Evolutionary conservation across 2,888 invertebrate genomes (phyloP).

Genomic region (Coecobrya sp.): DNA sequence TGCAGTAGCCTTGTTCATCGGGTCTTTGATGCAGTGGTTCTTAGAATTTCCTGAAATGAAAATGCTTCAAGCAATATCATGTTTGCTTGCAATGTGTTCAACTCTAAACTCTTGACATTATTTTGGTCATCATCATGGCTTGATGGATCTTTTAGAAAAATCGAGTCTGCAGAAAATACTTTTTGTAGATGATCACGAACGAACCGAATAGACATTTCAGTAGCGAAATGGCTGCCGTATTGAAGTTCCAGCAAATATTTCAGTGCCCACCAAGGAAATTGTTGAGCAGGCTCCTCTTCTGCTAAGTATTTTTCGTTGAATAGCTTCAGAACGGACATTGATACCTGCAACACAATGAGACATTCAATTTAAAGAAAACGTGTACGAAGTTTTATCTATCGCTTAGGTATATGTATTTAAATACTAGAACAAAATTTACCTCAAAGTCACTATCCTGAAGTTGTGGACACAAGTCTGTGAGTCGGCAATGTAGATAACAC

Average conservation of each 20-base stretch:
- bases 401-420: not conserved
- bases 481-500: slow-evolving; percentile 18
- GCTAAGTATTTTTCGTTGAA: slow-evolving; percentile 3
- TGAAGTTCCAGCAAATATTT: slow-evolving; percentile 69
- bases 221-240: not conserved
- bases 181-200: not conserved
- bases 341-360: not conserved
- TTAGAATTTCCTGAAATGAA: not conserved
- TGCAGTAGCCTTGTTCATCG: too few species aligned
- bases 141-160: not conserved
- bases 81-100: not conserved
- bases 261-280: slow-evolving; percentile 63
- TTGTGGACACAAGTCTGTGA: not conserved
- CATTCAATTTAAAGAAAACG: not conserved
- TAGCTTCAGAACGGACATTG: not conserved
- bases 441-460: slow-evolving; percentile 47
- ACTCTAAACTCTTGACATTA: not conserved
- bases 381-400: too few species aligned
- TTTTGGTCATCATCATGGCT: not conserved
- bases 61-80: not conserved
- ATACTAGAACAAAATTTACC: not conserved
- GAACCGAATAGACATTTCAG: not conserved
- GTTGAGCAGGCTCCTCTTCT: not conserved
- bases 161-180: not conserved
- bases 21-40: too few species aligned